Conservation (phyloP, 2,888 invertebrate genomes). For the Rotaria sp. region DNA sequence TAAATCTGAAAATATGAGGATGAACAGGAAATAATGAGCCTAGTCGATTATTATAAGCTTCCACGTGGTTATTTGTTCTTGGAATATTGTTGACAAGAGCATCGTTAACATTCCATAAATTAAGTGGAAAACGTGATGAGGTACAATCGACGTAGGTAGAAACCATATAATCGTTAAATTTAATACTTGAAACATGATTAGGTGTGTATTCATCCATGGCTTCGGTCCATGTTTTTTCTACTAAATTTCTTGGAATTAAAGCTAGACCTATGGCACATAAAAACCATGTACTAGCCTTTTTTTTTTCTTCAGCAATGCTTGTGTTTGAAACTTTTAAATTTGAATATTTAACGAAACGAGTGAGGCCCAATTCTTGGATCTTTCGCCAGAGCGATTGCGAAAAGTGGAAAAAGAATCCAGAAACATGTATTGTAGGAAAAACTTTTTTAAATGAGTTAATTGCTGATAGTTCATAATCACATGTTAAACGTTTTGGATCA, state of each 20-base stretch:
- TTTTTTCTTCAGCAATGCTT: no score
- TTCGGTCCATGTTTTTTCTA: background rate
- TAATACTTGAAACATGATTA: background rate
- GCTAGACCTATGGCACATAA: no score
- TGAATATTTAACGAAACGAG: no score
- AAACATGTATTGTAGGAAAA: background rate
- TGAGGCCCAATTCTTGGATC: no score
- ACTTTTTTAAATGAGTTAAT: background rate
- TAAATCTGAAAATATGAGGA: background rate
- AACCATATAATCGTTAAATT: background rate
- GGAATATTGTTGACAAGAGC: background rate
- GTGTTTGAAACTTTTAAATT: no score
- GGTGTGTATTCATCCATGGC: background rate
- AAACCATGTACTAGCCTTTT: no score
- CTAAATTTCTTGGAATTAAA: background rate
- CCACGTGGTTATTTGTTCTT: background rate
- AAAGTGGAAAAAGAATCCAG: background rate
- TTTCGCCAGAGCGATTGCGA: background rate
- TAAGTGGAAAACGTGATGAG: background rate
- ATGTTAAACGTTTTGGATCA: background rate
- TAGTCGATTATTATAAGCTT: background rate
- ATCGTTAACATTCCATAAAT: background rate
- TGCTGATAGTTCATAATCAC: background rate
- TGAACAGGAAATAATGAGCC: background rate
- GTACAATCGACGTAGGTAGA: background rate